phyloP scores from a whole-genome alignment of 2,113 vertebrate genomes.

The Misgurnus mizolepis region DNA sequence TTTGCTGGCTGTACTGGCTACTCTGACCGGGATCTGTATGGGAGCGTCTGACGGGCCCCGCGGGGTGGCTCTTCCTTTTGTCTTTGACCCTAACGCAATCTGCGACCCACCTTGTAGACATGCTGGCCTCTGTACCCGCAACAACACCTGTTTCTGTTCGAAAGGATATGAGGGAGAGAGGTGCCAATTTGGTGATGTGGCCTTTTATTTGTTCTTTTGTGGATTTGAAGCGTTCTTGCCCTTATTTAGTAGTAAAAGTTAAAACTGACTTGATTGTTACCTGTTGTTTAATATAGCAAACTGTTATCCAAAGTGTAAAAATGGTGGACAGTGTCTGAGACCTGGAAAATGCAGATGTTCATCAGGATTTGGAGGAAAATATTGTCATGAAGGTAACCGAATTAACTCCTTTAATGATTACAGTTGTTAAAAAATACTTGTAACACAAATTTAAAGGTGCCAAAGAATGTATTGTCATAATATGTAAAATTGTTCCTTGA shows the following conservation, averaged over 20 bases:
- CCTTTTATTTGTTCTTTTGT: conserved; percentile 22
- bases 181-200: conserved; percentile 81
- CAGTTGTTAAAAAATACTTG: not conserved
- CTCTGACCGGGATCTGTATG: conserved; percentile 50
- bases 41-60: conserved; percentile 69
- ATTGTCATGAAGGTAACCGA: conserved; percentile 84
- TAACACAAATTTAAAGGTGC: no score
- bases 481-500: no score
- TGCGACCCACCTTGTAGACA: conserved; percentile 80
- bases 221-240: no score
- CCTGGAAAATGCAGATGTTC: conserved; percentile 86
- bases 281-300: conserved; percentile 64
- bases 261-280: not conserved
- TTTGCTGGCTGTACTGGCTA: conserved; percentile 22
- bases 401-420: no score
- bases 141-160: conserved; percentile 82
- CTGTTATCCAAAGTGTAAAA: conserved; percentile 87
- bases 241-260: no score
- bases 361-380: conserved; percentile 79
- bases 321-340: conserved; percentile 81
- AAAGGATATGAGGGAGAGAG: conserved; percentile 81
- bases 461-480: no score
- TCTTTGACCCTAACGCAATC: conserved; percentile 70
- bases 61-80: conserved; percentile 73
- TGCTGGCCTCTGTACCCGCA: conserved; percentile 79